Evolutionary conservation across 2,888 invertebrate species (phyloP).

Genomic region (Chrysolina oricalcia): DNA sequence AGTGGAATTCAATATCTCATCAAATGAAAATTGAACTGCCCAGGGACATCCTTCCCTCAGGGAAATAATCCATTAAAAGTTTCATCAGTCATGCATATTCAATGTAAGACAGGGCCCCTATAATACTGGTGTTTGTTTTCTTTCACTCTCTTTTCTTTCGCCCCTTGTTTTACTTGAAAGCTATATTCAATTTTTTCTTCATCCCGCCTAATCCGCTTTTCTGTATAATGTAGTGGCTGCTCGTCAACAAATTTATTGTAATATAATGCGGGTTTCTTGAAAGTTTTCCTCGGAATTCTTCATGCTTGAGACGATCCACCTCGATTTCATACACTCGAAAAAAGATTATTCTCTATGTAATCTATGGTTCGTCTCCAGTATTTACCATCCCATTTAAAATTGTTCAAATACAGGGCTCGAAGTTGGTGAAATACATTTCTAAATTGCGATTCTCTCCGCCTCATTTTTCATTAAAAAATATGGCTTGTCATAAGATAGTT

Average conservation of each 20-base stretch:
- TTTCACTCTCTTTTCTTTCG: constrained; percentile 34
- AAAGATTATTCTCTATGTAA: constrained; percentile 36
- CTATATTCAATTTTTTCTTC: constrained; percentile 31
- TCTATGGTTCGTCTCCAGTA: constrained; percentile 28
- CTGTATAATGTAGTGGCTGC: constrained; percentile 47
- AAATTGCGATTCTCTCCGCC: not conserved
- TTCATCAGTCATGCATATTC: constrained; percentile 44
- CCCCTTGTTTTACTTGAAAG: constrained; percentile 4
- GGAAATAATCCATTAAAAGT: constrained; percentile 27
- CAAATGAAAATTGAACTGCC: constrained; percentile 18
- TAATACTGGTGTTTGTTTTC: constrained; percentile 38
- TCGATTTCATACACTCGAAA: constrained; percentile 43
- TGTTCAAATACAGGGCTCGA: constrained; percentile 32
- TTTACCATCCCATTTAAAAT: constrained; percentile 42
- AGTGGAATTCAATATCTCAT: constrained; percentile 1
- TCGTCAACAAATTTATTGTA: constrained; percentile 52
- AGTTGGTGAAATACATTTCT: not conserved
- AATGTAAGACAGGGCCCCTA: constrained; percentile 31
- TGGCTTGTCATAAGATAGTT: too few relatives aligned
- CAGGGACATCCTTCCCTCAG: constrained; percentile 7
- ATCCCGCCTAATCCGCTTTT: constrained; percentile 40
- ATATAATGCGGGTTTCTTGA: constrained; percentile 42
- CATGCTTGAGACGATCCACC: constrained; percentile 42
- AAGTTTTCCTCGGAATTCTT: constrained; percentile 43
- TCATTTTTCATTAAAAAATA: too few relatives aligned